These are phyloP conservation scores for Ditula angustiorana DNA, from an alignment of 2,888 invertebrate genomes.

Conservation along the genomic window DNA sequence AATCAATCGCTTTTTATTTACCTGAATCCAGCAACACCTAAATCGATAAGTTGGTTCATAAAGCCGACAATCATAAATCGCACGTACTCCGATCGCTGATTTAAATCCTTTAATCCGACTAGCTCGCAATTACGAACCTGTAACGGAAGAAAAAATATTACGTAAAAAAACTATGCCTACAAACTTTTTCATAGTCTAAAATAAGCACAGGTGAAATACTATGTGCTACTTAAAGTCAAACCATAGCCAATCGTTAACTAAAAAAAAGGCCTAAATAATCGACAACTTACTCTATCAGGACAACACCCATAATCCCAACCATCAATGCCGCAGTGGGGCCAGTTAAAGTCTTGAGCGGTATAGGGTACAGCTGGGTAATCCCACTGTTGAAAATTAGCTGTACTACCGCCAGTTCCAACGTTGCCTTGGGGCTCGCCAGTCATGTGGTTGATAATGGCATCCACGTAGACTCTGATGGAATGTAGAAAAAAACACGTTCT, in stretches of 20 bases:
- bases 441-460: slow-evolving; percentile 91
- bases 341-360: slow-evolving; percentile 88
- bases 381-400: slow-evolving; percentile 78
- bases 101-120: slow-evolving; percentile 91
- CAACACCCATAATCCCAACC: slow-evolving; percentile 88
- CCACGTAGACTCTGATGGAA: not conserved
- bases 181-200: no score
- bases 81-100: slow-evolving; percentile 89
- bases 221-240: no score
- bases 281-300: slow-evolving; percentile 84
- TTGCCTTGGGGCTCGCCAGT: slow-evolving; percentile 80
- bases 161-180: no score
- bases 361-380: slow-evolving; percentile 89
- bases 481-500: not conserved
- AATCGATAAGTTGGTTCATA: slow-evolving; percentile 87
- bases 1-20: no score
- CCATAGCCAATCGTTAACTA: no score
- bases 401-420: slow-evolving; percentile 87
- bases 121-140: slow-evolving; percentile 91
- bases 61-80: slow-evolving; percentile 87
- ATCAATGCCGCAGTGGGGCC: slow-evolving; percentile 85
- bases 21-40: no score
- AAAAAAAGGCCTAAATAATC: no score
- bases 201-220: no score
- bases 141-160: no score